Conservation (phyloP, 1,140 invertebrate species). For the Zaprionus capensis region DNA sequence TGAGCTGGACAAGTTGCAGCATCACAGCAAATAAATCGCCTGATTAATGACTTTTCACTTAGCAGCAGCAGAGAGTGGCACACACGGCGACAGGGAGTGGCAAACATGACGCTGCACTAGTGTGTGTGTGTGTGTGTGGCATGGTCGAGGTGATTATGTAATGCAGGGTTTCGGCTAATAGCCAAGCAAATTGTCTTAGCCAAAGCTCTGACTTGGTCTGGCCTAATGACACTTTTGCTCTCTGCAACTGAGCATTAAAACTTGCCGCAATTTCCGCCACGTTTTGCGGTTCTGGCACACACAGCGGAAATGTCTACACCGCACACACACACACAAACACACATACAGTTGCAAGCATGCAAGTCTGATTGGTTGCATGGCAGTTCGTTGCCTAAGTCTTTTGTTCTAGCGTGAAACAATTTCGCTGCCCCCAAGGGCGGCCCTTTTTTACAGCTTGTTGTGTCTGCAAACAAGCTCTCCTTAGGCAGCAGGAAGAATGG, state of each 20-base stretch:
- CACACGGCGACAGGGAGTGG: not conserved
- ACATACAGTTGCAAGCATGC: conserved; percentile 38
- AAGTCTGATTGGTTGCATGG: conserved; percentile 63
- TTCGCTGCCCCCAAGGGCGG: conserved; percentile 72
- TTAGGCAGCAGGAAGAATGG: not conserved
- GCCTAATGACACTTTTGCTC: conserved; percentile 78
- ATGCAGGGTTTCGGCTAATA: conserved; percentile 27
- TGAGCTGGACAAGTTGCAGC: conserved; percentile 45
- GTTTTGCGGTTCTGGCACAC: conserved; percentile 52
- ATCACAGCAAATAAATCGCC: conserved; percentile 46
- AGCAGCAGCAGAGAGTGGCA: not conserved
- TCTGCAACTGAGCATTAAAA: conserved; percentile 42
- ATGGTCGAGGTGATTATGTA: conserved; percentile 28
- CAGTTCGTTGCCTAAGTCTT: conserved; percentile 74
- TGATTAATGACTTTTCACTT: conserved; percentile 58
- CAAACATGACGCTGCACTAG: conserved; percentile 46
- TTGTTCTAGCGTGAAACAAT: conserved; percentile 66
- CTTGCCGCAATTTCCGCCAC: conserved; percentile 59
- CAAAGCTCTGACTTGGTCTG: conserved; percentile 7
- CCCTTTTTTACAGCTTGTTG: conserved; percentile 28
- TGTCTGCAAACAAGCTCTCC: conserved; percentile 41
- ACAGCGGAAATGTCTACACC: conserved; percentile 7
- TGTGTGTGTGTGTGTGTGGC: conserved; percentile 10
- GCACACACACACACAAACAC: not conserved
- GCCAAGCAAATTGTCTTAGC: conserved; percentile 26